Evolutionary conservation across 2,888 invertebrate species (phyloP).

Genomic region (Eupsilia transversa): DNA sequence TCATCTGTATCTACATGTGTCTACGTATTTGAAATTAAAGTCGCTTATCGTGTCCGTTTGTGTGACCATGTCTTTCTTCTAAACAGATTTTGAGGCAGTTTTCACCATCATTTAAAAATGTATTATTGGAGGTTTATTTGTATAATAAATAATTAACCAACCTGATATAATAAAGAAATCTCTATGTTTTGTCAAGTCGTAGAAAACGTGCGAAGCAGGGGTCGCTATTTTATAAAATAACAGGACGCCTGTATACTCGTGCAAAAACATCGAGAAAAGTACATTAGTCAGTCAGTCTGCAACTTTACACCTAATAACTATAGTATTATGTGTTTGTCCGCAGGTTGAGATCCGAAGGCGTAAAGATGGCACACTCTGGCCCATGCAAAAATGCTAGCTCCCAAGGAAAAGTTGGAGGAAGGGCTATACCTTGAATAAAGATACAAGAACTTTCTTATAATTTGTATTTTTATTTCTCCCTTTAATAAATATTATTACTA

Average conservation of each 20-base stretch:
- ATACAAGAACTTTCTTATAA: not conserved
- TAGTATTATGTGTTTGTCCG: not conserved
- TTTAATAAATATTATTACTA: not conserved
- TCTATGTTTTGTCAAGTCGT: too few species aligned
- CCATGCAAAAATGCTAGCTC: not conserved
- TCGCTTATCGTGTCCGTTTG: too few species aligned
- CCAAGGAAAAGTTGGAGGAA: not conserved
- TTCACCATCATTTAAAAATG: too few species aligned
- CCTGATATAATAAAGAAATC: too few species aligned
- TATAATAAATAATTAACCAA: too few species aligned
- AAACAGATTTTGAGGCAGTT: too few species aligned
- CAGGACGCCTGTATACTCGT: not conserved
- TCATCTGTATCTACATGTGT: too few species aligned
- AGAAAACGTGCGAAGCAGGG: too few species aligned
- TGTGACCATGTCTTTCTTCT: too few species aligned
- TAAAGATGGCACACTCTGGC: slow-evolving; percentile 17
- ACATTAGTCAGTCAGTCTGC: not conserved
- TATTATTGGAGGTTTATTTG: too few species aligned
- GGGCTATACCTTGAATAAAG: not conserved
- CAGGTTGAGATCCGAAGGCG: not conserved
- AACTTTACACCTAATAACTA: not conserved
- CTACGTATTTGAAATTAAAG: too few species aligned
- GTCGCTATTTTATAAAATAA: not conserved
- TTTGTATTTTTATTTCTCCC: not conserved
- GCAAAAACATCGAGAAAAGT: too few species aligned